Conservation (phyloP, 1,140 invertebrate genomes). For the Neelides sp. region DNA sequence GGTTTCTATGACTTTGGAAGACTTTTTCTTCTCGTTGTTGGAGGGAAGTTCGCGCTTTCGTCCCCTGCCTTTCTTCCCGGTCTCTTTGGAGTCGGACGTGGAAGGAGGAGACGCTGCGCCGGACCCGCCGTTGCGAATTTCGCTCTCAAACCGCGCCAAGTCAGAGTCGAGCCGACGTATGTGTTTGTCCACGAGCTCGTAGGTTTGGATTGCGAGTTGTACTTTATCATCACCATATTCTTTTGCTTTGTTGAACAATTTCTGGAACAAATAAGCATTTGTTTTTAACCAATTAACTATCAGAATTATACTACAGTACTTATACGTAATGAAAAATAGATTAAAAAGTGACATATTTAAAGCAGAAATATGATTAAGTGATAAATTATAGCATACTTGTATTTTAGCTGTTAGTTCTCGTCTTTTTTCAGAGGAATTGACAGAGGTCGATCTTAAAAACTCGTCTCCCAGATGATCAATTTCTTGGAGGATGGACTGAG, state of each 20-base stretch:
- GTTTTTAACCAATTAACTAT: too few relatives aligned
- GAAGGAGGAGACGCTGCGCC: slow-evolving; percentile 49
- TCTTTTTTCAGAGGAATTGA: slow-evolving; percentile 55
- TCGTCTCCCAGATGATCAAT: slow-evolving; percentile 79
- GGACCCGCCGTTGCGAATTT: slow-evolving; percentile 64
- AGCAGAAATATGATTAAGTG: neutral
- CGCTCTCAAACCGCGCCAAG: slow-evolving; percentile 86
- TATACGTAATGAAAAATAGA: neutral
- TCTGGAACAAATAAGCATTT: slow-evolving; percentile 40
- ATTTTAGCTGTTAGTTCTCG: slow-evolving; percentile 74
- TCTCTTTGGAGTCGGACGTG: slow-evolving; percentile 28
- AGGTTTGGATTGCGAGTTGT: slow-evolving; percentile 92
- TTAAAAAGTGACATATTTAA: too few relatives aligned
- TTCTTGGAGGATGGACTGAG: slow-evolving; percentile 75
- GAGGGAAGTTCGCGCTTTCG: slow-evolving; percentile 24
- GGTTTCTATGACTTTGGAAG: slow-evolving; percentile 8
- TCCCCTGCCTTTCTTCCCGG: slow-evolving; percentile 35
- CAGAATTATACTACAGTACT: neutral
- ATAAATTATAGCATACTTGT: slow-evolving; percentile 22
- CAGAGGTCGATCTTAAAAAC: slow-evolving; percentile 55
- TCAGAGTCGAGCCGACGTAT: slow-evolving; percentile 89
- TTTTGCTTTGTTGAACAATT: slow-evolving; percentile 76
- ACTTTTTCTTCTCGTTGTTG: slow-evolving; percentile 20
- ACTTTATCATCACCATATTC: slow-evolving; percentile 95
- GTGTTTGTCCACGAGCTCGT: slow-evolving; percentile 97